These are phyloP conservation scores for Parambassis ranga DNA, from an alignment of 2,797 vertebrate species.

Conservation along the genomic window DNA sequence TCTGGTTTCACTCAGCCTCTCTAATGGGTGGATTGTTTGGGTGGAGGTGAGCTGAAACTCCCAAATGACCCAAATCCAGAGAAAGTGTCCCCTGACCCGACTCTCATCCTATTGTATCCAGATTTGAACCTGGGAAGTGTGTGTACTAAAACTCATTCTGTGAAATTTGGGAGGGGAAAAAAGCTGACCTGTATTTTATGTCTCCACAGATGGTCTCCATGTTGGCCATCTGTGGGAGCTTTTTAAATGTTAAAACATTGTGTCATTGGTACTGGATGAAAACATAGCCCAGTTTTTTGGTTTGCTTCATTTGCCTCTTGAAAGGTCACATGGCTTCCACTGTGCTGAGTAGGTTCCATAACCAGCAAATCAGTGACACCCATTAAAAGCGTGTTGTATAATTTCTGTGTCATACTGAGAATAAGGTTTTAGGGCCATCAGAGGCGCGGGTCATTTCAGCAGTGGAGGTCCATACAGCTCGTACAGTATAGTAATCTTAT, in stretches of 20 bases:
- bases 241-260: constrained; percentile 2
- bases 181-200: constrained; percentile 17
- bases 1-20: not conserved
- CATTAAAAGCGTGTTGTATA: constrained; percentile 36
- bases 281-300: not conserved
- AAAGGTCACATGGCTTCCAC: constrained; percentile 25
- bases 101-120: not conserved
- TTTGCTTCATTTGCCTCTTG: constrained; percentile 10
- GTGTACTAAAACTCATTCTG: not conserved
- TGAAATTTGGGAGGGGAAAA: not conserved
- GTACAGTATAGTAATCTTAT: not conserved
- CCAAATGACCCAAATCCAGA: constrained; percentile 17
- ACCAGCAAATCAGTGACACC: constrained; percentile 12
- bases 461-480: not conserved
- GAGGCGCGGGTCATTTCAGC: not conserved
- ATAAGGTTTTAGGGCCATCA: constrained; percentile 13
- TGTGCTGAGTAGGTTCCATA: constrained; percentile 47
- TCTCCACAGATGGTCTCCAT: not conserved
- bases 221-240: not conserved
- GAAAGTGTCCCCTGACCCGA: not conserved
- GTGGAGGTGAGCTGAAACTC: not conserved
- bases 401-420: constrained; percentile 36
- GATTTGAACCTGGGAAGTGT: not conserved
- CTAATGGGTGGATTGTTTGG: not conserved
- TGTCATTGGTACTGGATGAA: not conserved